Evolutionary conservation across 2,797 vertebrate genomes (phyloP).

Genomic region (Peromyscus melanophrys): DNA sequence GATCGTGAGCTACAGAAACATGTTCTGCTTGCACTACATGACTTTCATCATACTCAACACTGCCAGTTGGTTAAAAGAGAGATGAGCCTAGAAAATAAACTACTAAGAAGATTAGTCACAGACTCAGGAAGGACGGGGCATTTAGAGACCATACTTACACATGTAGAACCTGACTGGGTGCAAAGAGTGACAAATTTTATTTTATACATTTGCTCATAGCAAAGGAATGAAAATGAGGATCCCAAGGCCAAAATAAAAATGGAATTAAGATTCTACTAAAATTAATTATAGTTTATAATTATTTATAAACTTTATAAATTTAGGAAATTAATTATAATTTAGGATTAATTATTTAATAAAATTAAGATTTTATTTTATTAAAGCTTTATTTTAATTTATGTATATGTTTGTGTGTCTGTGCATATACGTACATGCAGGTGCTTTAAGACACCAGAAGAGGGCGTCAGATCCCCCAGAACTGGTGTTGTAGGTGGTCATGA

Average conservation of each 20-base stretch:
- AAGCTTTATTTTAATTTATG: background rate
- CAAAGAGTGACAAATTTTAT: conserved; percentile 6
- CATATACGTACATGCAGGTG: background rate
- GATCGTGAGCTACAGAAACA: background rate
- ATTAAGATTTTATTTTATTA: background rate
- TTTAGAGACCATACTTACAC: background rate
- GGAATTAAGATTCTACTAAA: conserved; percentile 1
- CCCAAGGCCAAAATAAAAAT: background rate
- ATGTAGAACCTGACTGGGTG: background rate
- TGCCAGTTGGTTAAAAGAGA: background rate
- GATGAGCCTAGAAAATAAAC: conserved; percentile 38
- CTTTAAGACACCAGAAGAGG: background rate
- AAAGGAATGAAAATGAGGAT: background rate
- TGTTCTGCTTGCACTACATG: background rate
- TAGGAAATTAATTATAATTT: no score
- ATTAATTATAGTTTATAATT: no score
- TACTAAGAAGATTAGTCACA: background rate
- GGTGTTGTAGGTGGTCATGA: no score
- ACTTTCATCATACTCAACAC: background rate
- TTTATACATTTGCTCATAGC: background rate
- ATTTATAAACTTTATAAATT: no score
- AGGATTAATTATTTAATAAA: no score
- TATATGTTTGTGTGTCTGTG: background rate
- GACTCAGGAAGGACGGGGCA: background rate
- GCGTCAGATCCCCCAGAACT: background rate